Percentiles rank a stretch among this genome's conserved stretches.
These are phyloP conservation scores for Mesocentrotus franciscanus DNA, from an alignment of 53 echinoderm and acorn worm species.

Conservation along the genomic window DNA sequence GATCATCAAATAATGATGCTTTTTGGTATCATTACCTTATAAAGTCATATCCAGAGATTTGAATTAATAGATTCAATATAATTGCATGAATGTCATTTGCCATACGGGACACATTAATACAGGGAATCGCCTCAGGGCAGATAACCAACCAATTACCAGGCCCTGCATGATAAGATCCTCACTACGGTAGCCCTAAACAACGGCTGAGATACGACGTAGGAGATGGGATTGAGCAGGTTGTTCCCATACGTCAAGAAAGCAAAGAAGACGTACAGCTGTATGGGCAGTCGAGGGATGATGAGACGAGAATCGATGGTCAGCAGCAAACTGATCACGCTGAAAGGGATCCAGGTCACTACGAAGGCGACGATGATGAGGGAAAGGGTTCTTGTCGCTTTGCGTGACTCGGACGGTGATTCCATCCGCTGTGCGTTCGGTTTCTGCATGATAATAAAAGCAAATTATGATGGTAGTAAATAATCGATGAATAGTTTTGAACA, in stretches of 20 bases:
- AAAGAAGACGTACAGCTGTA: constrained; percentile 5
- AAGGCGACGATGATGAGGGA: constrained; percentile 36
- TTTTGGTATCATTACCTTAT: no score
- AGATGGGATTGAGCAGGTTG: neutral
- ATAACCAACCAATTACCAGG: neutral
- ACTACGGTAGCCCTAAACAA: neutral
- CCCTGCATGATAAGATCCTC: neutral
- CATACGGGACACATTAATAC: no score
- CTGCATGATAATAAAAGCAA: neutral
- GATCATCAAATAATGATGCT: no score
- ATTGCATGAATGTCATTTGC: no score
- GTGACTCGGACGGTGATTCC: neutral
- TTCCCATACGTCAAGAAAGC: constrained; percentile 19
- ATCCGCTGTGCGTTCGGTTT: neutral
- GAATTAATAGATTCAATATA: no score
- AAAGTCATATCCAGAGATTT: no score
- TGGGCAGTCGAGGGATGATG: neutral
- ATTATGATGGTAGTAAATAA: neutral
- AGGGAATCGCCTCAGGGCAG: no score
- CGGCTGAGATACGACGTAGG: constrained; percentile 10
- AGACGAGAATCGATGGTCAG: constrained; percentile 27
- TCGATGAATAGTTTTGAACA: no score
- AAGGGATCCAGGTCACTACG: constrained; percentile 19
- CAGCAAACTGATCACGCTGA: neutral
- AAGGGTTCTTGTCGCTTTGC: constrained; percentile 5